These are phyloP conservation scores for Trissoscelio sp. DNA, from an alignment of 2,888 invertebrate genomes.

Conservation along the genomic window DNA sequence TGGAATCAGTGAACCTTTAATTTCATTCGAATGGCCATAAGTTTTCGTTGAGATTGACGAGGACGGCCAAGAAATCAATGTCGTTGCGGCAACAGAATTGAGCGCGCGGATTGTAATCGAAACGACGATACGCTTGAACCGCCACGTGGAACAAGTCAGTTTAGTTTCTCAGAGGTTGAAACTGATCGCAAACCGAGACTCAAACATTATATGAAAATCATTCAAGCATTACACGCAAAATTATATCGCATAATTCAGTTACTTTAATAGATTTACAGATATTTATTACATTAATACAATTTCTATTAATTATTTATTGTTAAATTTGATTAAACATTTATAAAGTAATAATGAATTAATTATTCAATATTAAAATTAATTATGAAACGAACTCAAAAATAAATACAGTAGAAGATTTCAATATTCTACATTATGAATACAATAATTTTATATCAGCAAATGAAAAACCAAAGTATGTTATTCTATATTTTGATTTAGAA, in stretches of 20 bases:
- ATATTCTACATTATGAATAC: background rate
- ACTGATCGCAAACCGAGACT: slow-evolving; percentile 33
- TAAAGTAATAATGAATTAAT: too few relatives aligned
- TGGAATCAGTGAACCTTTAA: slow-evolving; percentile 16
- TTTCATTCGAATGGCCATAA: slow-evolving; percentile 19
- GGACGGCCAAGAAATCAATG: slow-evolving; percentile 25
- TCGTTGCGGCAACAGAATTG: slow-evolving; percentile 34
- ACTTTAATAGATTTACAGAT: background rate
- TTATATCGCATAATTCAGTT: slow-evolving; percentile 6
- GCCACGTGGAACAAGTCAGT: slow-evolving; percentile 29
- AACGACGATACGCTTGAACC: slow-evolving; percentile 40
- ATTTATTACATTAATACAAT: too few relatives aligned
- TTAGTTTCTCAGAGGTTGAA: slow-evolving; percentile 42
- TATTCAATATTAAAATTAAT: too few relatives aligned
- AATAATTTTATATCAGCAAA: background rate
- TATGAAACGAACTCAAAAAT: too few relatives aligned
- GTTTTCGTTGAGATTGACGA: slow-evolving; percentile 7
- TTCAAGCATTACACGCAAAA: background rate
- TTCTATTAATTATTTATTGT: too few relatives aligned
- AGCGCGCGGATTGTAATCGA: slow-evolving; percentile 40
- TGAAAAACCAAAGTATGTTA: background rate
- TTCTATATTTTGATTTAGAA: too few relatives aligned
- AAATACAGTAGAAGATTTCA: too few relatives aligned
- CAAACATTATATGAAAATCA: slow-evolving; percentile 18
- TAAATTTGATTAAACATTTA: too few relatives aligned